Base-by-base conservation (phyloP, 2,797 vertebrate genomes). In the Lates japonicus region DNA sequence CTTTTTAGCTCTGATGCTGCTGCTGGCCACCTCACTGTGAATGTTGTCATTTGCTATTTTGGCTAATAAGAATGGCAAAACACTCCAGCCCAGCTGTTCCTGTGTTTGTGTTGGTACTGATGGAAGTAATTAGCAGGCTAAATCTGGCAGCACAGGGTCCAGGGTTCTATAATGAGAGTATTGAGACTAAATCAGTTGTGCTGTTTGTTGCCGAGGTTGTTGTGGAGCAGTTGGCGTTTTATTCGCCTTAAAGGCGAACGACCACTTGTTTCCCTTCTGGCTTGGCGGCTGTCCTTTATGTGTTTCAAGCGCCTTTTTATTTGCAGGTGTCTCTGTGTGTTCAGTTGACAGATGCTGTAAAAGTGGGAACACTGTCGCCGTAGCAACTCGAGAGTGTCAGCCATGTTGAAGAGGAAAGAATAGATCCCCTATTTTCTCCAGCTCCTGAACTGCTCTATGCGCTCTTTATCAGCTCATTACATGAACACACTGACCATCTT, bases 241-340 rank as follows among this genome's bases (percentile, higher is more conserved):
- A 86, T 88, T 86, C 78, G 76, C 77, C 64, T 88, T 88, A 89
- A 91, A 86, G 82, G 79, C 73, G 90, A 93, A 91, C 76, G 87
- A 60, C 68, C 78, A 11, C 66, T 79, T 52, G 52, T 11, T 33
- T 42, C 39, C 17, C 44, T 39, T 33, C 20, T 37, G 35, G 76
- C 48, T 62, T 58, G 33, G 41, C 16, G 46, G 52, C 75, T 70
- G 42, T 76, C 66, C 64, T n/a, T 44, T 60, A 57, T 76, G 68
- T 42, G 67, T 33, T 61, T 80, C 33, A n/a, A 63, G 37, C 81
- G 65, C 69, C 67, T 12, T 67, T 74, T 80, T 69, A 71, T 83
- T 61, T 54, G 61, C 75, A n/a, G n/a, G 72, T 59, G 74, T 63
- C 49, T 44, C 39, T 68, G 61, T 39, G 54, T 60, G 72, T 75